Base-by-base conservation (phyloP, 2,797 vertebrate species). In the Takifugu ocellatus region DNA sequence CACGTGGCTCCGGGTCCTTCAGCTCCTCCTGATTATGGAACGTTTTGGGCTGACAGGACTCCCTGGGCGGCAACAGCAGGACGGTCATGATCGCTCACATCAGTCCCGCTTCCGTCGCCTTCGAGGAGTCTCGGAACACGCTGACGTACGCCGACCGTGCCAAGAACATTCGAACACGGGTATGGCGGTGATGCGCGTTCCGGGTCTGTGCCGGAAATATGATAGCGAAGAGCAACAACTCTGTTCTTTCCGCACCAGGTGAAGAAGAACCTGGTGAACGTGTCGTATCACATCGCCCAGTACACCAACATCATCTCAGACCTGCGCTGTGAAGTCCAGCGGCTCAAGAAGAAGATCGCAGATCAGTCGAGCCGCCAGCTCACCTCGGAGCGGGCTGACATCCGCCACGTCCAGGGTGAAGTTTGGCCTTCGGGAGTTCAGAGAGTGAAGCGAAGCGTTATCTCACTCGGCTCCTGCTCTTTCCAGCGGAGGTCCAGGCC, bases 1-100 rank as follows among this genome's bases (percentile, higher is more conserved):
- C 5, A 24, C 25, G 33, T 7, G 0, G 21, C 39, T 4, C 46
- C 46, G 14, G 14, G 9, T 6, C 5, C 14, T 25, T 29, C 1
- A 33, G 7, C 31, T 15, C 42, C 25, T 12, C 57, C 10, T 33
- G 52, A 6, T 59, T 10, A 1, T 47, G 72, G 26, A 21, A 21
- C 21, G 21, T 21, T 21, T 21, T 21, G 62, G 39, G 59, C 57
- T 17, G 25, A 55, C 83, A 97, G 96, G 95, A 97, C 70, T 96
- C 96, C 0, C 68, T 98, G 16, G 93, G 94, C 0, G 94, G 95
- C 17, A 96, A 96, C 81, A 96, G 95, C 73, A 90, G 90, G 43
- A 97, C 95, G 0, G 94, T 97, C 72, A 98, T 98, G 96, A 98
- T 98, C 0, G 95, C 96, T 33, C 96, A 96, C 65, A 96, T 97